phyloP scores from a whole-genome alignment of 2,888 invertebrate genomes.

The Rhogogaster chlorosoma region DNA sequence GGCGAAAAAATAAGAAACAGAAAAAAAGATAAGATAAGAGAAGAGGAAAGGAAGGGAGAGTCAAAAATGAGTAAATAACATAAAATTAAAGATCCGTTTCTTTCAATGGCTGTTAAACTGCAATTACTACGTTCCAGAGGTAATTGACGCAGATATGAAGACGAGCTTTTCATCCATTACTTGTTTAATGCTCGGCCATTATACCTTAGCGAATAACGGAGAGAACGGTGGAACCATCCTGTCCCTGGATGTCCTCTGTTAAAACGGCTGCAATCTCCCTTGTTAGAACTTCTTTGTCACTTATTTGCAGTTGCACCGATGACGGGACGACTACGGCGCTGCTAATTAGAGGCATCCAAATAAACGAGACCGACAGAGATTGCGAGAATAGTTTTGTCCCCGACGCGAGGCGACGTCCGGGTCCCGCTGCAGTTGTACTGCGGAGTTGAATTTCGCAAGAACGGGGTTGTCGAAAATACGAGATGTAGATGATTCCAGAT shows the following conservation, averaged over 20 bases:
- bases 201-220: background rate
- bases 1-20: background rate
- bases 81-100: background rate
- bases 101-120: background rate
- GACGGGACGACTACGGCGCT: slow-evolving; percentile 9
- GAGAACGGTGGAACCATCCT: background rate
- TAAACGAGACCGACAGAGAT: slow-evolving; percentile 28
- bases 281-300: slow-evolving; percentile 29
- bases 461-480: background rate
- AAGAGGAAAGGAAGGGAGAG: background rate
- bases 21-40: background rate
- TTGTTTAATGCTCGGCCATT: background rate
- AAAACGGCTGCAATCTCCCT: slow-evolving; percentile 10
- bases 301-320: slow-evolving; percentile 31
- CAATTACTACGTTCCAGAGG: background rate
- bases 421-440: too few species aligned
- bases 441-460: background rate
- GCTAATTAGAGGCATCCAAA: slow-evolving; percentile 17
- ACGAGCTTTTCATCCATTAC: background rate
- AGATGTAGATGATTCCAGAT: background rate
- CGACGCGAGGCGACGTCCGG: background rate
- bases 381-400: slow-evolving; percentile 3
- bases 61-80: background rate
- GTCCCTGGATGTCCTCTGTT: background rate
- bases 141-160: background rate